These are phyloP conservation scores for Schlechtendalia chinensis DNA, from an alignment of 1,140 invertebrate genomes.

Conservation along the genomic window DNA sequence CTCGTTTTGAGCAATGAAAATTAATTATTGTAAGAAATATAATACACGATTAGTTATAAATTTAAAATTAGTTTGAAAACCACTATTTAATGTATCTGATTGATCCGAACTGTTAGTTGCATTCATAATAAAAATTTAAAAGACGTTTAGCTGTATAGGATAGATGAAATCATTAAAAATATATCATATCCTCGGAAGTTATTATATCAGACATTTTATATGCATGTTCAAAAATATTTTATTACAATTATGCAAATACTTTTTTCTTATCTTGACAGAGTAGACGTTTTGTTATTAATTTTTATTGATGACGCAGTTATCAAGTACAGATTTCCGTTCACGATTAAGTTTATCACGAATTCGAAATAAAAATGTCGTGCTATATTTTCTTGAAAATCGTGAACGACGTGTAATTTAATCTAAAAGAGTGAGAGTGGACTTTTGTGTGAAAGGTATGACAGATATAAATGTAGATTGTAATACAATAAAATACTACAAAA, in stretches of 20 bases:
- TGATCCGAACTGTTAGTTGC: conserved; percentile 22
- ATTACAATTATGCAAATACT: neutral
- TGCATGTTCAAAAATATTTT: neutral
- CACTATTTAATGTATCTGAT: neutral
- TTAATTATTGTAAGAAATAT: conserved; percentile 20
- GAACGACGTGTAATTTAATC: conserved; percentile 15
- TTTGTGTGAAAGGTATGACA: conserved; percentile 7
- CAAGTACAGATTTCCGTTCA: neutral
- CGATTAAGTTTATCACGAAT: conserved; percentile 28
- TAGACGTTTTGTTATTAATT: neutral
- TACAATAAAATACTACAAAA: conserved; percentile 29
- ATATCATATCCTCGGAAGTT: neutral
- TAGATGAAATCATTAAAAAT: neutral
- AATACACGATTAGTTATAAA: neutral
- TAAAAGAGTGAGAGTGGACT: conserved; percentile 22
- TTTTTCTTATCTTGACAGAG: neutral
- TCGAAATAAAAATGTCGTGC: conserved; percentile 31
- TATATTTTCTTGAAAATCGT: conserved; percentile 34
- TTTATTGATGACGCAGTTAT: conserved; percentile 16
- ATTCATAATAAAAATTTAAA: conserved; percentile 1
- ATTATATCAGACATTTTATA: neutral
- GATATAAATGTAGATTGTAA: conserved; percentile 27
- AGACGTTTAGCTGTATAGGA: neutral
- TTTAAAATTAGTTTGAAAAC: neutral
- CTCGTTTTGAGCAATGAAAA: conserved; percentile 17